Evolutionary conservation across 2,888 invertebrate species (phyloP).

Genomic region (Diabrotica balteata): DNA sequence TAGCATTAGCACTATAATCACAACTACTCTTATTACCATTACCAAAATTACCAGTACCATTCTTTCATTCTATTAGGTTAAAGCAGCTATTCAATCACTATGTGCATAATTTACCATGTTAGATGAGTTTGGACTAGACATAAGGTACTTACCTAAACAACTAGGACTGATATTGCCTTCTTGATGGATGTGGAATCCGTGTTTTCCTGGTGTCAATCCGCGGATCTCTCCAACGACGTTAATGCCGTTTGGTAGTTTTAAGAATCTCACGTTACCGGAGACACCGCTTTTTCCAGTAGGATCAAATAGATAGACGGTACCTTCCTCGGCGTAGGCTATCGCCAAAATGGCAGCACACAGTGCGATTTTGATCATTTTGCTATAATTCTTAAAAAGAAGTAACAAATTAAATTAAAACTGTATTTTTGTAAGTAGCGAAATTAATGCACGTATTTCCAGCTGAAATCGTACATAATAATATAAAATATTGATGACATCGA

Average conservation of each 20-base stretch:
- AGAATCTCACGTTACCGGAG: constrained; percentile 31
- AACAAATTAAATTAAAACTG: background rate
- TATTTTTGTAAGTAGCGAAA: no score
- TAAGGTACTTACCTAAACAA: constrained; percentile 24
- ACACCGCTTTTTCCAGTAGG: constrained; percentile 35
- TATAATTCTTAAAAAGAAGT: background rate
- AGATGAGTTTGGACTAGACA: no score
- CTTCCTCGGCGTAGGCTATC: background rate
- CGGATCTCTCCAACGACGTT: constrained; percentile 36
- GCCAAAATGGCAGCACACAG: constrained; percentile 1
- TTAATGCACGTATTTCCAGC: no score
- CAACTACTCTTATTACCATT: no score
- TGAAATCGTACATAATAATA: no score
- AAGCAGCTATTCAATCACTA: no score
- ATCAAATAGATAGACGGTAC: constrained; percentile 30
- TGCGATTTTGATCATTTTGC: constrained; percentile 2
- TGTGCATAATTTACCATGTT: no score
- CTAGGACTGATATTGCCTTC: constrained; percentile 43
- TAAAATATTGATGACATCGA: no score
- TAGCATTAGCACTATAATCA: no score
- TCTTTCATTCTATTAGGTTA: no score
- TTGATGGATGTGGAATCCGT: constrained; percentile 48
- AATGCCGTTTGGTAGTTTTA: constrained; percentile 20
- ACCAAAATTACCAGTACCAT: no score
- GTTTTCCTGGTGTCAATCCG: constrained; percentile 40